These are phyloP conservation scores for Enoplosus armatus DNA, from an alignment of 2,797 vertebrate genomes.

Conservation along the genomic window DNA sequence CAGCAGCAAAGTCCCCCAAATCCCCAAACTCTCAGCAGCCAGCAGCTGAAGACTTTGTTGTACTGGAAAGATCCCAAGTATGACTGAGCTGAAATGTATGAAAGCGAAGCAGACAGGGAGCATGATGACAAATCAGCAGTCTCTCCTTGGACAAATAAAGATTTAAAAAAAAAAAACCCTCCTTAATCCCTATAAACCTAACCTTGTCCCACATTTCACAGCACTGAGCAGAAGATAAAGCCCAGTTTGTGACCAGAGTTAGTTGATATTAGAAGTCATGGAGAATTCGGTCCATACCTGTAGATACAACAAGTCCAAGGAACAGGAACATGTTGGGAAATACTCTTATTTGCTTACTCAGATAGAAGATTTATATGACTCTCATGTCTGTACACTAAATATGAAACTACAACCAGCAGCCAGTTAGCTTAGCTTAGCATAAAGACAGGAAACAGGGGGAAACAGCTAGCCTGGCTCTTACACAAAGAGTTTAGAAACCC, in stretches of 20 bases:
- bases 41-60: slow-evolving; percentile 45
- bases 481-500: too few species aligned
- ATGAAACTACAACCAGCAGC: background rate
- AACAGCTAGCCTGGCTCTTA: background rate
- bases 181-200: slow-evolving; percentile 39
- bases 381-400: background rate
- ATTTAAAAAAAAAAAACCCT: slow-evolving; percentile 9
- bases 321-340: background rate
- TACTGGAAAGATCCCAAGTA: slow-evolving; percentile 62
- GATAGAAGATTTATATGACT: too few species aligned
- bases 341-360: too few species aligned
- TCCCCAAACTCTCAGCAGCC: slow-evolving; percentile 30
- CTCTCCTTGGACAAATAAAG: slow-evolving; percentile 43
- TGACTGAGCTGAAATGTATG: slow-evolving; percentile 52
- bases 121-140: slow-evolving; percentile 43
- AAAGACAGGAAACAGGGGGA: background rate
- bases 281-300: too few species aligned
- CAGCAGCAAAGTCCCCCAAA: slow-evolving; percentile 46
- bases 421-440: background rate
- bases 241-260: slow-evolving; percentile 23
- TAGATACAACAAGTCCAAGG: background rate
- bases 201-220: slow-evolving; percentile 31
- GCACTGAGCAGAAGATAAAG: slow-evolving; percentile 17
- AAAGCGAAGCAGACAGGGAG: slow-evolving; percentile 21
- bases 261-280: background rate